phyloP scores from a whole-genome alignment of 2,797 vertebrate species.

The Cryptoblepharus egeriae region DNA sequence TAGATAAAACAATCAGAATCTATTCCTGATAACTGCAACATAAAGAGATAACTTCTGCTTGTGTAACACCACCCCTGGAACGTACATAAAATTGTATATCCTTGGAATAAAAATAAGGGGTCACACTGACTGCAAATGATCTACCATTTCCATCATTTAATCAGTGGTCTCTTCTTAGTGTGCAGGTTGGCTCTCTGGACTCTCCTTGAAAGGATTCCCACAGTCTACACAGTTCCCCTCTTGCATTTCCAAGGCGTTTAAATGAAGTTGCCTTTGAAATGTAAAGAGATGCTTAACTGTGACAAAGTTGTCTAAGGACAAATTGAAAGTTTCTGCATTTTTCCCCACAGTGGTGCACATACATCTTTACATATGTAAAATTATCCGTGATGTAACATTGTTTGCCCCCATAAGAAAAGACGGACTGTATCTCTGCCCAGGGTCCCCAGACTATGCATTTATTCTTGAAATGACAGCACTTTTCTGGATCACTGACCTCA shows the following conservation, averaged over 20 bases:
- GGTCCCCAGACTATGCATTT: constrained; percentile 52
- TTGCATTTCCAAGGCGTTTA: neutral
- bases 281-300: neutral
- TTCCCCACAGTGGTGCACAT: neutral
- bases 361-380: neutral
- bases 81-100: neutral
- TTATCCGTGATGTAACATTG: neutral
- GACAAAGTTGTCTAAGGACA: neutral
- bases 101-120: neutral
- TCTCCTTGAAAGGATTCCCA: neutral
- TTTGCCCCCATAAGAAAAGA: neutral
- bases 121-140: neutral
- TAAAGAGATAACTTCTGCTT: too few relatives aligned
- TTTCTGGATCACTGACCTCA: constrained; percentile 50
- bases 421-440: neutral
- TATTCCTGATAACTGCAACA: too few relatives aligned
- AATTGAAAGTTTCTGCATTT: neutral
- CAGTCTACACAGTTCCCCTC: neutral
- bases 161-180: neutral
- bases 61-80: neutral
- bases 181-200: neutral
- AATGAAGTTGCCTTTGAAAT: neutral
- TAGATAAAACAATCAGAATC: too few relatives aligned
- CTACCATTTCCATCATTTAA: neutral
- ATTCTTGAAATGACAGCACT: constrained; percentile 58